Evolutionary conservation across 1,140 invertebrate genomes (phyloP).

Genomic region (Phymastichus coffea): DNA sequence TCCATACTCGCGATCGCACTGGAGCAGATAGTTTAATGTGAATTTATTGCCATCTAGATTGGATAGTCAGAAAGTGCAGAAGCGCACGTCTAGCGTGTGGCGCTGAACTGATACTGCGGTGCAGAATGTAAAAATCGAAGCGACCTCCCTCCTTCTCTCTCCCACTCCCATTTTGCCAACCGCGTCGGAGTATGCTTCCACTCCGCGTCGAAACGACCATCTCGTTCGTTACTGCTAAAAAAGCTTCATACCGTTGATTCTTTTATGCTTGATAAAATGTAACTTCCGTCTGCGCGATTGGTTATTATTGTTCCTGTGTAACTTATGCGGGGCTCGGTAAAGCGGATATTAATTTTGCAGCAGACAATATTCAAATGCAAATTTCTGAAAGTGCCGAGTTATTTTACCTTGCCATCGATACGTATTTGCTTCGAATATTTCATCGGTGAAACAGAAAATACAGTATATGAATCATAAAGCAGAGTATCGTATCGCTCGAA

Average conservation of each 20-base stretch:
- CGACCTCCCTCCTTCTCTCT: not conserved
- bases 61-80: slow-evolving; percentile 47
- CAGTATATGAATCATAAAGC: no score
- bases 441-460: no score
- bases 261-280: slow-evolving; percentile 11
- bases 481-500: no score
- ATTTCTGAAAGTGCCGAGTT: no score
- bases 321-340: no score
- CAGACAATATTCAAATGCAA: no score
- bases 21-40: slow-evolving; percentile 56
- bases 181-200: slow-evolving; percentile 20
- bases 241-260: slow-evolving; percentile 15
- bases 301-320: slow-evolving; percentile 1
- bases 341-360: no score
- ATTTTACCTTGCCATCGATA: no score
- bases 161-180: no score
- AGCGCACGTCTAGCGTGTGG: slow-evolving; percentile 36
- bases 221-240: slow-evolving; percentile 25
- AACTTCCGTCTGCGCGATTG: not conserved
- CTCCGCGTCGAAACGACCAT: slow-evolving; percentile 16
- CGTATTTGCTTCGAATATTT: no score
- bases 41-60: slow-evolving; percentile 57
- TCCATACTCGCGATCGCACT: slow-evolving; percentile 16
- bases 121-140: slow-evolving; percentile 20
- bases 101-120: slow-evolving; percentile 14